Percentiles rank a stretch among this genome's conserved stretches.
Conservation (phyloP, 2,797 vertebrate genomes). For the Apodemus agrarius region DNA sequence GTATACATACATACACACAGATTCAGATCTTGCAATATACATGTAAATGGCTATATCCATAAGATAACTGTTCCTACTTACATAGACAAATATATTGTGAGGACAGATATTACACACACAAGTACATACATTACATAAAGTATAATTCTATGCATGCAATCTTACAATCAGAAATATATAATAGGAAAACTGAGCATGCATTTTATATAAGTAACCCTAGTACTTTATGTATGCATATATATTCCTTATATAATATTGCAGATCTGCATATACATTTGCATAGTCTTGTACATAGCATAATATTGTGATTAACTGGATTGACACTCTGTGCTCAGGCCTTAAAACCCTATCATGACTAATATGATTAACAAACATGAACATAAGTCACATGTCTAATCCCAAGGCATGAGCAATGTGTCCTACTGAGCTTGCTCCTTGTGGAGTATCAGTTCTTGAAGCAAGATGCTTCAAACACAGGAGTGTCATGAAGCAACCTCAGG, state of each 20-base stretch:
- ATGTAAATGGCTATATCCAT: not conserved
- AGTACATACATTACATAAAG: not conserved
- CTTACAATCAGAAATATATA: not conserved
- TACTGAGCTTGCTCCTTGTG: not conserved
- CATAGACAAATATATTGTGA: not conserved
- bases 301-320: not conserved
- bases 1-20: not conserved
- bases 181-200: not conserved
- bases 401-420: rapidly evolving
- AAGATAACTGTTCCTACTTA: not conserved
- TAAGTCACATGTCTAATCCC: too few species aligned
- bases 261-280: not conserved
- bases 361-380: not conserved
- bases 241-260: not conserved
- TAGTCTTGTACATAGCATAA: not conserved
- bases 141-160: not conserved
- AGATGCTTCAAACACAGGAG: not conserved
- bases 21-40: not conserved
- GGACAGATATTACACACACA: not conserved
- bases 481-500: not conserved
- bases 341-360: not conserved
- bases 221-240: not conserved
- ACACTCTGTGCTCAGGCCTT: not conserved
- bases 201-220: not conserved
- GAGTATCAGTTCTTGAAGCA: not conserved